Conservation (phyloP, 1,140 invertebrate genomes). For the Drosophila pachea region DNA sequence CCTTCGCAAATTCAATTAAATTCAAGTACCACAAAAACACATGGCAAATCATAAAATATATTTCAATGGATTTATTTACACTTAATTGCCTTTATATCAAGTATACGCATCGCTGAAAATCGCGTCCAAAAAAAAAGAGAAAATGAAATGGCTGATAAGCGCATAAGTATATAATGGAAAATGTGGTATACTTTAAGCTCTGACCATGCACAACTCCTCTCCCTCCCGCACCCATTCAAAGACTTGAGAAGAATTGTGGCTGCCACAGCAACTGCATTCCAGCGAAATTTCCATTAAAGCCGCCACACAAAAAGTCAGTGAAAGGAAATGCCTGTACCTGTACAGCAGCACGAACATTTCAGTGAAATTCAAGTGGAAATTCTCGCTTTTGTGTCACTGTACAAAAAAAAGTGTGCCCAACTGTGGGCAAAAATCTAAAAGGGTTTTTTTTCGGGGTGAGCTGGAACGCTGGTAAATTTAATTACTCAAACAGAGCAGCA, state of each 20-base stretch:
- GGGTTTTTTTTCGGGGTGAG: conserved; percentile 1
- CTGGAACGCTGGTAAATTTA: conserved; percentile 54
- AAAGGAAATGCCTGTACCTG: background rate
- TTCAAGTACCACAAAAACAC: background rate
- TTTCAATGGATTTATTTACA: background rate
- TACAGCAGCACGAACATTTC: too few species aligned
- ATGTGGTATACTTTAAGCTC: too few species aligned
- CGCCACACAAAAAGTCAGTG: too few species aligned
- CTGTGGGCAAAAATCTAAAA: conserved; percentile 10
- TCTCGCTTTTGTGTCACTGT: background rate
- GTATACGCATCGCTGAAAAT: background rate
- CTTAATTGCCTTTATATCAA: background rate
- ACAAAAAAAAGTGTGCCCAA: conserved; percentile 1
- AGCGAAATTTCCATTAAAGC: too few species aligned
- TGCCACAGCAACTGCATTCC: too few species aligned
- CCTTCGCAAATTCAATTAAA: too few species aligned
- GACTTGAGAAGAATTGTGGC: too few species aligned
- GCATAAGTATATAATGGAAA: too few species aligned
- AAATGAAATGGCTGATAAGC: background rate
- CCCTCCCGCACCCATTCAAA: too few species aligned
- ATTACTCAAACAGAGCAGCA: conserved; percentile 53
- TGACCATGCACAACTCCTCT: too few species aligned
- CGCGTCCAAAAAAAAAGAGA: background rate
- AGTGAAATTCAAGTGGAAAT: background rate
- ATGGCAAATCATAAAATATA: background rate